A percentile compares a stretch with the other conserved stretches of the same genome.
Evolutionary conservation across 1,140 invertebrate genomes (phyloP).

Genomic region (Drosophila malerkotliana): DNA sequence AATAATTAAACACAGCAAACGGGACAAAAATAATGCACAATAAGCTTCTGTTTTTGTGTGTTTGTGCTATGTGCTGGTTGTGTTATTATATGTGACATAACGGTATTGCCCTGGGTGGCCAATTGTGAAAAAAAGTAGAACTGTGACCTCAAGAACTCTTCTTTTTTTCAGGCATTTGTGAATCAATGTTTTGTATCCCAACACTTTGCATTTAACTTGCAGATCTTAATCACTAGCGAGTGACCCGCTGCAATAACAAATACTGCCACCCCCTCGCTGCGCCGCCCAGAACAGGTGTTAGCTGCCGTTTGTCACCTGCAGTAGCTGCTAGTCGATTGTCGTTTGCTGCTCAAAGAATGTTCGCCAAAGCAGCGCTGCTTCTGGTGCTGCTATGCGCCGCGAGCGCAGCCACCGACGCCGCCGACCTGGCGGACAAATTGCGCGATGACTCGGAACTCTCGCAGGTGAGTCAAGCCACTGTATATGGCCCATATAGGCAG

Average conservation of each 20-base stretch:
- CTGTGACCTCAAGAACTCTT: slow-evolving; percentile 1
- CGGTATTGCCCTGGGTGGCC: slow-evolving; percentile 38
- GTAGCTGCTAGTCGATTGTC: slow-evolving; percentile 10
- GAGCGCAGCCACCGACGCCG: slow-evolving; percentile 54
- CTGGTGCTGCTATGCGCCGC: slow-evolving; percentile 53
- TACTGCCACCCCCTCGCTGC: slow-evolving; percentile 64
- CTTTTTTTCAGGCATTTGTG: slow-evolving; percentile 13
- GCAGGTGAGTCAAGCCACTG: slow-evolving; percentile 80
- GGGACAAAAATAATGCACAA: slow-evolving; percentile 62
- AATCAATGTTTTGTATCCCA: slow-evolving; percentile 29
- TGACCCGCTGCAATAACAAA: slow-evolving; percentile 41
- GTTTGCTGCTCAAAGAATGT: slow-evolving; percentile 38
- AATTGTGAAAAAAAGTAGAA: slow-evolving; percentile 12
- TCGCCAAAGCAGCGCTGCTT: slow-evolving; percentile 58
- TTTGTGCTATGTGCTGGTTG: slow-evolving; percentile 37
- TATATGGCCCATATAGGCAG: neutral
- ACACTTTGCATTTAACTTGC: slow-evolving; percentile 61
- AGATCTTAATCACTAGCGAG: slow-evolving; percentile 50
- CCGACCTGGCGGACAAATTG: slow-evolving; percentile 80
- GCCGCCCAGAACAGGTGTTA: slow-evolving; percentile 23
- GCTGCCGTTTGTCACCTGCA: slow-evolving; percentile 22
- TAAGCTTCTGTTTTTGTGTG: slow-evolving; percentile 59
- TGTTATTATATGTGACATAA: slow-evolving; percentile 73
- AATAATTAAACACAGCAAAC: slow-evolving; percentile 50
- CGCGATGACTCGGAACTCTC: slow-evolving; percentile 84